These are phyloP conservation scores for Hirtodrosophila alboralis DNA, from an alignment of 2,888 invertebrate genomes.

Conservation along the genomic window DNA sequence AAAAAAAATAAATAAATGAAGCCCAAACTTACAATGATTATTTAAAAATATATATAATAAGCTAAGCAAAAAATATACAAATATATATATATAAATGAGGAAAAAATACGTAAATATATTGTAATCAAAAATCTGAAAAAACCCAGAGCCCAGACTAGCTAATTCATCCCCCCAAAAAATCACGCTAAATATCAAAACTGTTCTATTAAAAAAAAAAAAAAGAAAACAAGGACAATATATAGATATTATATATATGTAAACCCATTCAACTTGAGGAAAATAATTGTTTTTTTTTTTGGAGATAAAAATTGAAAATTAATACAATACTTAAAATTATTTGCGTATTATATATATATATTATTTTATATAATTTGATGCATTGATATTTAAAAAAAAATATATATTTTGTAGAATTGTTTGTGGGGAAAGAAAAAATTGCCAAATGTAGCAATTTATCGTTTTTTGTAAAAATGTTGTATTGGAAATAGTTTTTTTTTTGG, in stretches of 20 bases:
- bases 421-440: conserved; percentile 48
- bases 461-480: conserved; percentile 50
- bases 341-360: conserved; percentile 14
- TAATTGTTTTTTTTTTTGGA: conserved; percentile 24
- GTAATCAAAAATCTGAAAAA: conserved; percentile 27
- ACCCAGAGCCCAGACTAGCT: conserved; percentile 27
- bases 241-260: conserved; percentile 7
- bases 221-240: no score
- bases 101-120: conserved; percentile 38
- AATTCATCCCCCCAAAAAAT: no score
- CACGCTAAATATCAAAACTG: conserved; percentile 32
- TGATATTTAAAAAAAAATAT: conserved; percentile 42
- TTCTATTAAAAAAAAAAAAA: conserved; percentile 40
- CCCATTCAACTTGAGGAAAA: conserved; percentile 25
- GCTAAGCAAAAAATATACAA: conserved; percentile 36
- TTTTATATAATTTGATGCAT: conserved; percentile 37
- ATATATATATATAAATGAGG: no score
- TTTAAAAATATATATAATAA: conserved; percentile 19
- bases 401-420: conserved; percentile 57
- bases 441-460: conserved; percentile 40
- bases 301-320: conserved; percentile 50
- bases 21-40: conserved; percentile 6
- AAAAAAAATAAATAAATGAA: not conserved
- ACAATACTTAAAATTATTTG: conserved; percentile 51
- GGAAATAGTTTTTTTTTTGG: conserved; percentile 23